Conservation (phyloP, 2,797 vertebrate species). For the Silurus aristotelis region DNA sequence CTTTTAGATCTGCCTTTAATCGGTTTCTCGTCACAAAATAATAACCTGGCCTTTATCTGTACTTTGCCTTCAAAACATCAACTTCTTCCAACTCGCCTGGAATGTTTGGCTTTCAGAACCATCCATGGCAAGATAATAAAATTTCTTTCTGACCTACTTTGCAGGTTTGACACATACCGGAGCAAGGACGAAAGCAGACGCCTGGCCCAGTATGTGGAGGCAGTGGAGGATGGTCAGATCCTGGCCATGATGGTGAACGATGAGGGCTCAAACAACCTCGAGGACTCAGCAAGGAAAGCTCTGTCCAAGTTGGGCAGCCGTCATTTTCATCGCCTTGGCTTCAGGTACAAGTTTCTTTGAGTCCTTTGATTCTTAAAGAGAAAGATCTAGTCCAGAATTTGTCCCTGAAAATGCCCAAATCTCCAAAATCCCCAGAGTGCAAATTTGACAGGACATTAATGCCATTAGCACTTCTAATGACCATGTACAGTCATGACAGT, state of each 20-base stretch:
- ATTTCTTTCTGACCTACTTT: slow-evolving; percentile 53
- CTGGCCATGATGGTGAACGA: slow-evolving; percentile 90
- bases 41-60: slow-evolving; percentile 26
- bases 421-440: background rate
- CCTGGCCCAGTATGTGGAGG: slow-evolving; percentile 82
- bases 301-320: slow-evolving; percentile 87
- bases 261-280: slow-evolving; percentile 91
- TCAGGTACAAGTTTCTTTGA: slow-evolving; percentile 76
- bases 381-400: background rate
- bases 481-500: background rate
- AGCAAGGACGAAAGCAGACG: slow-evolving; percentile 87
- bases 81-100: slow-evolving; percentile 14
- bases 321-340: slow-evolving; percentile 87
- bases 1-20: slow-evolving; percentile 3
- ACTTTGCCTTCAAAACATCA: slow-evolving; percentile 35
- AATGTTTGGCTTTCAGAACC: slow-evolving; percentile 39
- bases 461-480: background rate
- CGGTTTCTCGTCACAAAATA: slow-evolving; percentile 34
- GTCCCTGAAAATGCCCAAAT: background rate
- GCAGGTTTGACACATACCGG: slow-evolving; percentile 92
- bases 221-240: slow-evolving; percentile 78
- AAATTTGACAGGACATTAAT: background rate
- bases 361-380: background rate
- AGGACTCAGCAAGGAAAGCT: slow-evolving; percentile 84
- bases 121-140: slow-evolving; percentile 35